phyloP scores from a whole-genome alignment of 2,113 vertebrate genomes.

The Proterorhinus semilunaris region DNA sequence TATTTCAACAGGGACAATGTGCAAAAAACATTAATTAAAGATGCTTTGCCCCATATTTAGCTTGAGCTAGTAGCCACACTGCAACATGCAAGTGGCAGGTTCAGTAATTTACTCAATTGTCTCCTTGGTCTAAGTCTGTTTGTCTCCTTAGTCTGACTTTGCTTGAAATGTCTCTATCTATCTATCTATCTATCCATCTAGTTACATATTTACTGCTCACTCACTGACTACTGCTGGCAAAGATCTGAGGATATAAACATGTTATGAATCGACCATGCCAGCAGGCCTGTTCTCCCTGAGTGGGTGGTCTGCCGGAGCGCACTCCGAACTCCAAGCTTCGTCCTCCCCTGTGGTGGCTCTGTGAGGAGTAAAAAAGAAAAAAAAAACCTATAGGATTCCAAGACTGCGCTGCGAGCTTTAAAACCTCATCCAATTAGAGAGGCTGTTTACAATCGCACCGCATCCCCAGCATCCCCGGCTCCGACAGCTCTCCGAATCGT shows the following conservation, averaged over 20 bases:
- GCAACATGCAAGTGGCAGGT: too few relatives aligned
- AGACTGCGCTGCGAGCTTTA: background rate
- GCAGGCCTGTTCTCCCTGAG: conserved; percentile 20
- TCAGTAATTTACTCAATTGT: too few relatives aligned
- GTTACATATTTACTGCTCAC: conserved; percentile 10
- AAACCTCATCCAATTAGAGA: conserved; percentile 28
- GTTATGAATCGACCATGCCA: conserved; percentile 22
- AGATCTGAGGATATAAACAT: conserved; percentile 43
- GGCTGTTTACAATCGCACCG: conserved; percentile 22
- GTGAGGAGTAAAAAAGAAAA: background rate
- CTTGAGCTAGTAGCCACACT: too few relatives aligned
- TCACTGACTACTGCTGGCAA: conserved; percentile 40
- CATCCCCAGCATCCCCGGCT: conserved; percentile 3
- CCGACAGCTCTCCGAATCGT: background rate
- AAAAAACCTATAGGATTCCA: background rate
- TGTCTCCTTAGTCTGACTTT: too few relatives aligned
- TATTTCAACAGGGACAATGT: too few relatives aligned
- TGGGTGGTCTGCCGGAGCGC: conserved; percentile 22
- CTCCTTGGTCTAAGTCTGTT: too few relatives aligned
- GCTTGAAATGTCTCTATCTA: background rate
- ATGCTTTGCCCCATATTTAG: too few relatives aligned
- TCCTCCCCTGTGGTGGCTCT: conserved; percentile 3
- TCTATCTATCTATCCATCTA: conserved; percentile 14
- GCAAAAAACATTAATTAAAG: too few relatives aligned
- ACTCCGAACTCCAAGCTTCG: conserved; percentile 9